A percentile compares a stretch with the other conserved stretches of the same genome.
phyloP scores from a whole-genome alignment of 2,888 invertebrate species.

The Megamerina dolium region DNA sequence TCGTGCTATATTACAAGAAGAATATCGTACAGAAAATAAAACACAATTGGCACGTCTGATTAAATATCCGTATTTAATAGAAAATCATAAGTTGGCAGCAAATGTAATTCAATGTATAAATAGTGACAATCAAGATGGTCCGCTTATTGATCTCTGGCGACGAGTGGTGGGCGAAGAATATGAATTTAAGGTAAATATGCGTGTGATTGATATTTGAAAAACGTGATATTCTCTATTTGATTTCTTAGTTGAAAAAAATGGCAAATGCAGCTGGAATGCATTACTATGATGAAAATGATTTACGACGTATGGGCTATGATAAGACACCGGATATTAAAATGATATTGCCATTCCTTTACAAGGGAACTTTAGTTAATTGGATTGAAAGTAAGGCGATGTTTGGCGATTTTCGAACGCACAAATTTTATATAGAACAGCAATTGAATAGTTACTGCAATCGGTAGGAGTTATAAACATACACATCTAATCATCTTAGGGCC shows the following conservation, averaged over 20 bases:
- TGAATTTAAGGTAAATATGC: slow-evolving; percentile 57
- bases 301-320: slow-evolving; percentile 79
- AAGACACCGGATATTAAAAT: slow-evolving; percentile 93
- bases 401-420: slow-evolving; percentile 77
- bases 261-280: slow-evolving; percentile 54
- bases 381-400: slow-evolving; percentile 96
- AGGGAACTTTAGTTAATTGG: slow-evolving; percentile 86
- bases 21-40: slow-evolving; percentile 34
- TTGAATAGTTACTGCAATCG: slow-evolving; percentile 83
- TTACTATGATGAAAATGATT: slow-evolving; percentile 70
- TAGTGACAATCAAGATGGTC: slow-evolving; percentile 80
- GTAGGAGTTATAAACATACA: slow-evolving; percentile 28
- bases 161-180: slow-evolving; percentile 79
- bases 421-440: slow-evolving; percentile 75
- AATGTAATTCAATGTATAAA: slow-evolving; percentile 60
- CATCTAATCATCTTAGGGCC: too few relatives aligned
- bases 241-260: slow-evolving; percentile 33
- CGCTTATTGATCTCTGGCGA: slow-evolving; percentile 70
- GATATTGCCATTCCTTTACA: slow-evolving; percentile 79
- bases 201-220: background rate
- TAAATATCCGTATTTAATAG: slow-evolving; percentile 40
- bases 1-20: slow-evolving; percentile 38
- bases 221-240: background rate
- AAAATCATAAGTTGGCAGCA: slow-evolving; percentile 34
- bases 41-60: slow-evolving; percentile 34